These are phyloP conservation scores for Macquaria australasica DNA, from an alignment of 2,113 vertebrate species.

Conservation along the genomic window DNA sequence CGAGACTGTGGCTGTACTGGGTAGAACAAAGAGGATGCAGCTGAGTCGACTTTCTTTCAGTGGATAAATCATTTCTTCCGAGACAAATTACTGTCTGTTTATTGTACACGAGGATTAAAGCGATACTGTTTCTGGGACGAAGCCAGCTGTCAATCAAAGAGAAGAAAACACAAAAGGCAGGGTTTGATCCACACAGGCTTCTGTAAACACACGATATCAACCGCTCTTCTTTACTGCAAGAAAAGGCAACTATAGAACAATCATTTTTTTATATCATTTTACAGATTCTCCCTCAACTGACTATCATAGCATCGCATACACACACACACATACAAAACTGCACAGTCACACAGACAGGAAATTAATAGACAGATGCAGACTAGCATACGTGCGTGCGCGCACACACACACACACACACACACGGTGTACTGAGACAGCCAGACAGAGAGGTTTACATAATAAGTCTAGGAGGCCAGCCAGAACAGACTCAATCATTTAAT, in stretches of 20 bases:
- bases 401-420: constrained; percentile 11
- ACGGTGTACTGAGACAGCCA: constrained; percentile 53
- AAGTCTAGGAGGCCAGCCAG: constrained; percentile 72
- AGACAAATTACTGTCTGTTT: constrained; percentile 52
- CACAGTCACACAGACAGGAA: constrained; percentile 26
- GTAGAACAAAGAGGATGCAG: constrained; percentile 20
- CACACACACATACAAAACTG: not conserved
- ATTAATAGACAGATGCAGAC: constrained; percentile 24
- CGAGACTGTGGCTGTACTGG: not conserved
- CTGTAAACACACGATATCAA: not conserved
- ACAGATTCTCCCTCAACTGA: constrained; percentile 6
- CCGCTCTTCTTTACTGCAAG: not conserved
- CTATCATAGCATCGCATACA: not conserved
- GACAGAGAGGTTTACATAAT: constrained; percentile 76
- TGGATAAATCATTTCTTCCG: not conserved
- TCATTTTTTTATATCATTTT: not conserved
- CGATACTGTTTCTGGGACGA: constrained; percentile 25
- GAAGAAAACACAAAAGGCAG: constrained; percentile 23
- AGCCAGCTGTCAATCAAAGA: constrained; percentile 50
- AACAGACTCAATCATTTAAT: constrained; percentile 69
- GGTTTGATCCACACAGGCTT: constrained; percentile 33
- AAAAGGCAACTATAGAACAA: not conserved
- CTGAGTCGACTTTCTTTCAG: constrained; percentile 9
- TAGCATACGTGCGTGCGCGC: constrained; percentile 1
- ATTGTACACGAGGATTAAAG: constrained; percentile 33